Base-by-base conservation (phyloP, 2,113 vertebrate genomes). In the Centrocercus urophasianus region DNA sequence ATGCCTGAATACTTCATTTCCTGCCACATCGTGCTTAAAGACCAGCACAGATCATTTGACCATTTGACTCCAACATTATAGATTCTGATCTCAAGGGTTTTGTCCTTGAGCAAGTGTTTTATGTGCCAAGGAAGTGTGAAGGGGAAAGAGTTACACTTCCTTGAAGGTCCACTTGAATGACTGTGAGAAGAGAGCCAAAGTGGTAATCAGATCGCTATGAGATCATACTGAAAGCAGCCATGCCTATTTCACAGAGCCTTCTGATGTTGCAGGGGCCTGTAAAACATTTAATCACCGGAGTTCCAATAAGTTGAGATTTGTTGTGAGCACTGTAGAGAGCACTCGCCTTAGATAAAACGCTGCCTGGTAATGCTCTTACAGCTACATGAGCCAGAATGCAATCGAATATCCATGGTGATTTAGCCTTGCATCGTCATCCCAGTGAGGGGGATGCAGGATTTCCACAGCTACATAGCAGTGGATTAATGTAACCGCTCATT, bases 321-420 rank as follows among this genome's bases (percentile, higher is more conserved):
- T 96, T 94, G 95, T 79, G 93, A 96, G 88, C 54, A 24, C 73
- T 84, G 93, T 72, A 88, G 91, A 94, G 82, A 96, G 89, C 91
- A 91, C 89, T 93, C 19, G 0, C 82, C 90, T 85, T 63, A 93
- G 93, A 96, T 94, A 91, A 95, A 95, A 91, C 69, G 93, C 95
- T 86, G 93, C 79, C 93, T 95, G 79, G 69, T 96, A 97, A 96
- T 96, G 93, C 96, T 95, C 95, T 93, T 95, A 94, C n/a, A 65
- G 75, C 91, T 93, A 78, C 87, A 90, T 73, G 89, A 96, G 93
- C 93, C 85, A 94, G 89, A 91, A 90, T 94, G 93, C 89, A 90
- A 96, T 93, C 6, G 10, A 96, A 95, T 97, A 95, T 97, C 95
- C 96, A 96, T 73, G 85, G 94, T 90, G 88, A 95, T 96, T 96